These are phyloP conservation scores for Pomacea canaliculata DNA, from an alignment of 2,888 invertebrate genomes.

Conservation along the genomic window DNA sequence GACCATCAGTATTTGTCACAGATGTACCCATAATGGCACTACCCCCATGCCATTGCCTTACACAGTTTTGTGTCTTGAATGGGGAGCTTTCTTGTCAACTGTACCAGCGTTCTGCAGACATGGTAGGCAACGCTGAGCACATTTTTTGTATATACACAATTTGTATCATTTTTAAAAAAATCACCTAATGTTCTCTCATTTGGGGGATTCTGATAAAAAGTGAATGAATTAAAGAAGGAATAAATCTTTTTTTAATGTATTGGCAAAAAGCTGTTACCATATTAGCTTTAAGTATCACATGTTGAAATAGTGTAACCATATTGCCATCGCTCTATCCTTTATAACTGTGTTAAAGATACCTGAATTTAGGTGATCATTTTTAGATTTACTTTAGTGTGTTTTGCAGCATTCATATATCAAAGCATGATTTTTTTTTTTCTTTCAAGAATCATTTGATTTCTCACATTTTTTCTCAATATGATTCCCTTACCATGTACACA, in stretches of 20 bases:
- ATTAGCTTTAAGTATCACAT: neutral
- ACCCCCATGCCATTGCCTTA: constrained; percentile 95
- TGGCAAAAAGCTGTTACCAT: neutral
- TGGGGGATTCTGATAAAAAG: no score
- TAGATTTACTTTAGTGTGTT: no score
- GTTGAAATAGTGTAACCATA: neutral
- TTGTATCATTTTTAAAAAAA: no score
- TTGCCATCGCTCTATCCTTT: no score
- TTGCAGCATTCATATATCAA: no score
- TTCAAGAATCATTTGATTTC: no score
- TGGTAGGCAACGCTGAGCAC: constrained; percentile 75
- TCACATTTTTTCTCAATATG: no score
- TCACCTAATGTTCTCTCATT: no score
- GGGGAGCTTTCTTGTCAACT: constrained; percentile 88
- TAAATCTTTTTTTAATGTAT: neutral
- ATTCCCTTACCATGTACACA: no score
- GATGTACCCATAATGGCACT: constrained; percentile 92
- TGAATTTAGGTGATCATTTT: no score
- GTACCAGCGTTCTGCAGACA: constrained; percentile 96
- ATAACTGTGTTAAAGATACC: no score
- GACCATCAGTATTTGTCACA: constrained; percentile 36
- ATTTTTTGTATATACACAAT: neutral
- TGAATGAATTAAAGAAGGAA: neutral
- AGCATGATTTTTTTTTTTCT: no score
- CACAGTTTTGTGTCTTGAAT: constrained; percentile 90